A percentile compares a stretch with the other conserved stretches of the same genome.
These are phyloP conservation scores for Eumerus sabulonum DNA, from an alignment of 2,888 invertebrate species.

Conservation along the genomic window DNA sequence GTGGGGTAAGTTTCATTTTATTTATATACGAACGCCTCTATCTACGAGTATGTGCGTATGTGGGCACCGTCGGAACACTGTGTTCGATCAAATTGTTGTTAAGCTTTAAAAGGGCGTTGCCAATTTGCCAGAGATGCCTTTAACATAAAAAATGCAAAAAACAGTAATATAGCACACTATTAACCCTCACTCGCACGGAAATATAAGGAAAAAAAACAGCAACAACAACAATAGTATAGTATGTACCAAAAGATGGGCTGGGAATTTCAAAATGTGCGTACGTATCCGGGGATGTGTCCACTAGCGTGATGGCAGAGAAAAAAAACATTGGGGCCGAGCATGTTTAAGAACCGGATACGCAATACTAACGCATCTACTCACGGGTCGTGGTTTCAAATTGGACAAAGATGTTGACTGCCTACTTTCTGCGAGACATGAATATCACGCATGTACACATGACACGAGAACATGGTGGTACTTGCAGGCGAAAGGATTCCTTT, in stretches of 20 bases:
- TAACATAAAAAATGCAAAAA: constrained; percentile 33
- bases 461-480: too few relatives aligned
- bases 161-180: constrained; percentile 25
- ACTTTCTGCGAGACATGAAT: too few relatives aligned
- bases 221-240: too few relatives aligned
- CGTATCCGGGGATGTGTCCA: constrained; percentile 49
- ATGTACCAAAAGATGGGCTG: constrained; percentile 15
- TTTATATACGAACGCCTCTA: constrained; percentile 43
- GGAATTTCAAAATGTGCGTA: constrained; percentile 34
- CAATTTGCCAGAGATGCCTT: constrained; percentile 54
- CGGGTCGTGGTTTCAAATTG: too few relatives aligned
- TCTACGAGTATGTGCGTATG: constrained; percentile 17
- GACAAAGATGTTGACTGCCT: too few relatives aligned
- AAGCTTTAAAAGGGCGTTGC: constrained; percentile 69
- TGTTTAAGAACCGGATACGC: neutral
- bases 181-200: neutral
- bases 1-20: constrained; percentile 63
- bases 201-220: too few relatives aligned
- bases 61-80: constrained; percentile 6
- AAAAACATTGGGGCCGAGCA: constrained; percentile 8
- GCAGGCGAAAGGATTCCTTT: too few relatives aligned
- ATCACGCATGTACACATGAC: too few relatives aligned
- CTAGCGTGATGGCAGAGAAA: neutral
- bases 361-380: neutral
- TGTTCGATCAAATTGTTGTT: constrained; percentile 61